Evolutionary conservation across 2,113 vertebrate species (phyloP), one percentile per base, ranked within the genome.

Genomic region (Herpetotheres cachinnans): DNA sequence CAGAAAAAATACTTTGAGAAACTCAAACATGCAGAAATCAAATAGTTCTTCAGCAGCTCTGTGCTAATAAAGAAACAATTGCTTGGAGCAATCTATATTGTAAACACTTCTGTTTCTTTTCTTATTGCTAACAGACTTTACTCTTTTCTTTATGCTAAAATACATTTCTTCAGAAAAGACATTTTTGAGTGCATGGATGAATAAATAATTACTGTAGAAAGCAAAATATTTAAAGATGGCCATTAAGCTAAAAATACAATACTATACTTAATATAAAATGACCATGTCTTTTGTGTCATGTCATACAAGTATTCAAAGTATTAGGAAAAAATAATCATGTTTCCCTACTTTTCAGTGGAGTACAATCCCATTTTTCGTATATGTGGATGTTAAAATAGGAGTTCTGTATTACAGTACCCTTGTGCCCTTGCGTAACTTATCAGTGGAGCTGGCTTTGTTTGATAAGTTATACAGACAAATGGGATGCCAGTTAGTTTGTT

Each of bases 401-500:
- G 9, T 73, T 81, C 17, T 47, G 0, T 44, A 6, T 70, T 73
- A 19, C 16, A 30, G 8, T 71, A 62, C 10, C 5, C 10, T 66
- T 69, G 10, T 70, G 32, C 4, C 14, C 26, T 74, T 27, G 11
- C 0, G 0, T 59, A 58, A 69, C 0, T 0, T 13, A 25, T 24
- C 50, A 13, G 18, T 54, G n/a, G 29, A 59, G 5, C 22, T 91
- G n/a, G 9, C 6, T 80, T 71, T 66, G 21, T 40, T 83, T 84
- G 21, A 0, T 14, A 81, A 49, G 8, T 92, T 66, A 7, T 4
- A 8, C 18, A 77, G 61, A 50, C 17, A 80, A 72, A 52, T 47
- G 2, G 7, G 26, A 61, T 44, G 7, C 12, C 18, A 30, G 8
- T 62, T 70, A 46, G 18, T 65, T 91, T n/a, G 13, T 84, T 91